Conservation (phyloP, 53 echinoderm and acorn worm genomes). For the Echinometra lucunter region DNA sequence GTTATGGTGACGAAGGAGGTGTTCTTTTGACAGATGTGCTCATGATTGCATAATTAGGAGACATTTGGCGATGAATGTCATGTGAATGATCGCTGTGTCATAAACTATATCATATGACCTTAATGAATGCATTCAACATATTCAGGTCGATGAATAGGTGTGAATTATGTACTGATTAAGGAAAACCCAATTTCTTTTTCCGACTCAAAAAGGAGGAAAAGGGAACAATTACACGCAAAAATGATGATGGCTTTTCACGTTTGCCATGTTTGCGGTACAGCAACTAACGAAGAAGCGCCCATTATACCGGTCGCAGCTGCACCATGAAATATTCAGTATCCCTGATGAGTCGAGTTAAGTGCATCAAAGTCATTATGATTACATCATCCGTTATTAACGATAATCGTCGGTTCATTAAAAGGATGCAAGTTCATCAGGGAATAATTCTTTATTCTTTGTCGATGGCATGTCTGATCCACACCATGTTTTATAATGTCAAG, state of each 20-base stretch:
- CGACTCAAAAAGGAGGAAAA: background rate
- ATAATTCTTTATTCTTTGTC: background rate
- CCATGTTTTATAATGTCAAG: background rate
- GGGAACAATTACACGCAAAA: background rate
- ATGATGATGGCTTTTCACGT: background rate
- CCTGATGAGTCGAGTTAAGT: background rate
- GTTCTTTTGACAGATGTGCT: background rate
- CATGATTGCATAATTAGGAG: background rate
- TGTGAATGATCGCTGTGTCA: background rate
- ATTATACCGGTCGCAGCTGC: conserved; percentile 46
- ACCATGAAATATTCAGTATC: conserved; percentile 39
- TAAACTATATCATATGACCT: background rate
- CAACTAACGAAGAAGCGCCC: background rate
- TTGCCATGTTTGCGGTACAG: background rate
- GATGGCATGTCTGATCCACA: background rate
- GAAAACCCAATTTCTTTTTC: conserved; percentile 14
- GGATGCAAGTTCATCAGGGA: background rate
- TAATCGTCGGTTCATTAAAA: conserved; percentile 39
- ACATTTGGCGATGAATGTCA: background rate
- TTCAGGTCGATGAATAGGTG: background rate
- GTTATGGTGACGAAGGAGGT: background rate
- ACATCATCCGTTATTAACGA: conserved; percentile 34
- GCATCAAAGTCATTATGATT: conserved; percentile 30
- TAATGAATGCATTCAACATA: background rate
- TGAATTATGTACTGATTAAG: background rate